A percentile compares a stretch with the other conserved stretches of the same genome.
Conservation (phyloP, 2,113 vertebrate species). For the Pimephales promelas region DNA sequence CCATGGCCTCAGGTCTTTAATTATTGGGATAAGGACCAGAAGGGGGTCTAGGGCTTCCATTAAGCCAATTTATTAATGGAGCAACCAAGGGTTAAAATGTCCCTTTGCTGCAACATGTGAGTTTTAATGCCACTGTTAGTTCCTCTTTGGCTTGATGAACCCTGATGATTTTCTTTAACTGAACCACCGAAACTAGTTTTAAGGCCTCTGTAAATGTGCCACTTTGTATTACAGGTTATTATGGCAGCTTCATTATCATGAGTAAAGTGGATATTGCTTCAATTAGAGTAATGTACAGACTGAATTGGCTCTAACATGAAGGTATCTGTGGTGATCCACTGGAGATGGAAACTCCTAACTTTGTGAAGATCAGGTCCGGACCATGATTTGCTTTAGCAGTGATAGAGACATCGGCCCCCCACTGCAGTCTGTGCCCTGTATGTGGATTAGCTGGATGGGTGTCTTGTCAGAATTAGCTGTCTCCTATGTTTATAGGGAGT, state of each 20-base stretch:
- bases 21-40: conserved; percentile 56
- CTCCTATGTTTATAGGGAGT: conserved; percentile 18
- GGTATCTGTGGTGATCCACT: neutral
- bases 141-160: conserved; percentile 13
- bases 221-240: neutral
- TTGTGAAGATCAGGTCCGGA: too few relatives aligned
- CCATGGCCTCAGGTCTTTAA: conserved; percentile 57
- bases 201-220: conserved; percentile 11
- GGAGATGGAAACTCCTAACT: too few relatives aligned
- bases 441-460: conserved; percentile 59
- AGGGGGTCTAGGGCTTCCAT: conserved; percentile 26
- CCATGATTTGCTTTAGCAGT: neutral
- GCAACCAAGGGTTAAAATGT: conserved; percentile 27
- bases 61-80: conserved; percentile 48
- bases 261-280: neutral
- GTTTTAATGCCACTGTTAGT: conserved; percentile 20
- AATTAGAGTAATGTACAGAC: neutral
- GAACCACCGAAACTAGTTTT: neutral
- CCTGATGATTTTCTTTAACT: neutral
- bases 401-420: conserved; percentile 61
- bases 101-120: neutral
- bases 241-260: neutral
- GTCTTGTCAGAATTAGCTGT: conserved; percentile 52
- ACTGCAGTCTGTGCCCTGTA: conserved; percentile 27
- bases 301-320: neutral